Percentiles rank a stretch among this genome's conserved stretches.
Conservation (phyloP, 2,113 vertebrate species). For the Regulus satrapa region DNA sequence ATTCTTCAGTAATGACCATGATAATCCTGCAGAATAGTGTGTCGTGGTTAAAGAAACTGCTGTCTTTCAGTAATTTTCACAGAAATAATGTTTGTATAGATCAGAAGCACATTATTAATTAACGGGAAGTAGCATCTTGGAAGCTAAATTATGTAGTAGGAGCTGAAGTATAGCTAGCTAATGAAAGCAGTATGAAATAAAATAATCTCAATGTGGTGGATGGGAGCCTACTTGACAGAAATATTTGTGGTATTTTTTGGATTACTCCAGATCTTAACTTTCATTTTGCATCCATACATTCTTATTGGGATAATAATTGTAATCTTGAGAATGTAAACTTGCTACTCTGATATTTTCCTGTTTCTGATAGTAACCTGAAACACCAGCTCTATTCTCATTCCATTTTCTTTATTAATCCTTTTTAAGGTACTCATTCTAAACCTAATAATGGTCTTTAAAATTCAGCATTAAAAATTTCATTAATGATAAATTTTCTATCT, state of each 20-base stretch:
- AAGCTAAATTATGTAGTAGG: neutral
- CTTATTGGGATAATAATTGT: neutral
- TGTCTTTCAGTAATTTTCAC: neutral
- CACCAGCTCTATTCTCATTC: neutral
- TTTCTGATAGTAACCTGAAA: neutral
- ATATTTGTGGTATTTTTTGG: neutral
- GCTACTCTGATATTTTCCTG: neutral
- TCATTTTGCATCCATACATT: neutral
- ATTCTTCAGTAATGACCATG: neutral
- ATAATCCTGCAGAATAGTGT: neutral
- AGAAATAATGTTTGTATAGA: neutral
- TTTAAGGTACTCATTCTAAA: neutral
- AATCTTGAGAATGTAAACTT: neutral
- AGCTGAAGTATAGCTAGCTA: neutral
- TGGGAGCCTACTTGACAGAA: neutral
- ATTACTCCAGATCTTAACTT: neutral
- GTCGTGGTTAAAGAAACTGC: neutral
- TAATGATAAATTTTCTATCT: conserved; percentile 9
- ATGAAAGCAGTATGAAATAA: neutral
- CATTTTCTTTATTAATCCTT: neutral
- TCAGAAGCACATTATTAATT: conserved; percentile 17
- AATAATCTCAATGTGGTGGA: neutral
- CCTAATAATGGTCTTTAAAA: conserved; percentile 22
- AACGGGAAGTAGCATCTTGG: neutral
- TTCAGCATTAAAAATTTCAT: neutral